A percentile compares a stretch with the other conserved stretches of the same genome.
Evolutionary conservation across 1,140 invertebrate genomes (phyloP).

Genomic region (Lasioglossum baleicum): DNA sequence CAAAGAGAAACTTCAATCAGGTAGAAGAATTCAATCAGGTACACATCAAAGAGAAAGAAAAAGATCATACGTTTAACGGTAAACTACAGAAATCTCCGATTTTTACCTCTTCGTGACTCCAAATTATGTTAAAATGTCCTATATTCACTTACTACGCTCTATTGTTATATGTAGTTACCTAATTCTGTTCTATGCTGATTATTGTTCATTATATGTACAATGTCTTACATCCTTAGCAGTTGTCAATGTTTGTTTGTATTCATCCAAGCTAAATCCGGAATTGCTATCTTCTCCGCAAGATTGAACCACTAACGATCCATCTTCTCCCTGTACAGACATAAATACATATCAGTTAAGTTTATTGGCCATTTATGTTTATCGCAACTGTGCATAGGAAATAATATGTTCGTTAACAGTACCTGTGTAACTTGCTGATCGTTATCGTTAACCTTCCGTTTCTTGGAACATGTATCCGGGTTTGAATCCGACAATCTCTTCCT

Average conservation of each 20-base stretch:
- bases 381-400: neutral
- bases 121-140: conserved; percentile 29
- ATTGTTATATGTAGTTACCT: conserved; percentile 52
- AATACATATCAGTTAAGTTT: neutral
- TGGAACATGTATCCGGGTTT: conserved; percentile 56
- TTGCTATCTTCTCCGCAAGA: conserved; percentile 75
- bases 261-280: conserved; percentile 74
- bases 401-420: conserved; percentile 33
- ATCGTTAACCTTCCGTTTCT: conserved; percentile 70
- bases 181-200: conserved; percentile 48
- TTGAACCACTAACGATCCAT: conserved; percentile 66
- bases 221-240: conserved; percentile 74
- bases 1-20: neutral
- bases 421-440: conserved; percentile 66
- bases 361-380: neutral
- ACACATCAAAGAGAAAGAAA: neutral
- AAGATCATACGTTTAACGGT: conserved; percentile 33
- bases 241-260: conserved; percentile 72
- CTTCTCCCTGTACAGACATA: conserved; percentile 64
- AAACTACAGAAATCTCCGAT: conserved; percentile 11
- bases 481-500: conserved; percentile 72
- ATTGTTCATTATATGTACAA: conserved; percentile 58
- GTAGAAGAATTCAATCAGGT: neutral
- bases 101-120: conserved; percentile 39
- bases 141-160: conserved; percentile 49